Evolutionary conservation across 2,888 invertebrate species (phyloP), one percentile per base, ranked within the genome.

Genomic region (Meghimatium bilineatum): DNA sequence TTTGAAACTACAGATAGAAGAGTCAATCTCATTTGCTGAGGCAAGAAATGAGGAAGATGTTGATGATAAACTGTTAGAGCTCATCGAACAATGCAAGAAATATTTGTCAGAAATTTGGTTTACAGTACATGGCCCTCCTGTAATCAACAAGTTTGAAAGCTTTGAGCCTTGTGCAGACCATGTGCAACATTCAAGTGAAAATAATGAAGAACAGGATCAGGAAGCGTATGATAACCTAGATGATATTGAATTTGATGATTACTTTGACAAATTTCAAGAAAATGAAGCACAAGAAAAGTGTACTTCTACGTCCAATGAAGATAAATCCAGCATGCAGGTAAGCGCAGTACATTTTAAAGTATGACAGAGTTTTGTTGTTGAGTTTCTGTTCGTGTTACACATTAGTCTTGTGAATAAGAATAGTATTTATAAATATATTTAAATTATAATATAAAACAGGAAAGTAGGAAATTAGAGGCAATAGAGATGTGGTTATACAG

Each of bases 181-280:
- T 2, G 17, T 29, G 2, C n/a, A 34, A 23, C 69, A 26, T n/a
- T 6, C 12, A 20, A 29, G 26, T 26, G 75, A 52, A 17, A n/a
- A 56, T 20, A 67, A 29, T 66, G n/a, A 17, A 38, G 72, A 74
- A 36, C 49, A 81, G 36, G 38, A 14, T 0, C 60, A 38, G 29
- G 29, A 52, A 26, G 12, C 34, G 6, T 36, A 63, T 38, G 81
- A 81, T 63, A 56, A 81, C 52, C 60, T 81, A 74, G 74, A 74
- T 38, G 74, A 81, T 44, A 23, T 81, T 23, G 74, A 81, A 1
- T 81, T 74, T 81, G 81, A 81, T 81, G 81, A 74, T 14, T 74
- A 63, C 44, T 56, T 74, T 38, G 36, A 69, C 1, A 36, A 80
- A 0, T 12, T 52, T 32, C 34, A n/a, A 34, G 32, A 38, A 26